These are phyloP conservation scores for Morelia viridis DNA, from an alignment of 2,797 vertebrate species.

Conservation along the genomic window DNA sequence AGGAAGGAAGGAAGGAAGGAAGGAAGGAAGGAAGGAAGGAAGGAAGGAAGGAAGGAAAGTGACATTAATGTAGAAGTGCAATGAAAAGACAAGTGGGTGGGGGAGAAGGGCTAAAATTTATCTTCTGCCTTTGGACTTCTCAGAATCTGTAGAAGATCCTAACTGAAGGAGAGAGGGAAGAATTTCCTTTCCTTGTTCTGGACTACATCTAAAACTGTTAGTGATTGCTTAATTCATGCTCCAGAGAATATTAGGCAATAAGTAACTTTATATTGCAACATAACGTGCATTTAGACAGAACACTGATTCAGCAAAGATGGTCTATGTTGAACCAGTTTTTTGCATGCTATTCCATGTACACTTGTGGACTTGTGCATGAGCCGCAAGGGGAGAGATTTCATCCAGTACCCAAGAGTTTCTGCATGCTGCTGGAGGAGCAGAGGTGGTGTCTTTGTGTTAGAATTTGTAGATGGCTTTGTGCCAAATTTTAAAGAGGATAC, in stretches of 20 bases:
- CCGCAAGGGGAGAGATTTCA: neutral
- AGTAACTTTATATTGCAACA: neutral
- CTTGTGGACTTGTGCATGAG: neutral
- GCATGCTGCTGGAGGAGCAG: slow-evolving; percentile 3
- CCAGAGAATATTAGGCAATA: neutral
- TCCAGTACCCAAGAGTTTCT: neutral
- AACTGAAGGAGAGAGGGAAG: neutral
- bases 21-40: no score
- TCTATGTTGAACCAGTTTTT: neutral
- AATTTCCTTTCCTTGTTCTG: neutral
- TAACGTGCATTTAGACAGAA: neutral
- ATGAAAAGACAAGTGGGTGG: no score
- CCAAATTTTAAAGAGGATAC: neutral
- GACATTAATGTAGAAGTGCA: no score
- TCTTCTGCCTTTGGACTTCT: no score
- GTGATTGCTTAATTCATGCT: neutral
- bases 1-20: no score
- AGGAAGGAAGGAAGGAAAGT: no score
- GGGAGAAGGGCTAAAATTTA: no score
- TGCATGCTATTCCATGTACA: slow-evolving; percentile 13
- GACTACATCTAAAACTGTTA: neutral
- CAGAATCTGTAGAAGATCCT: no score
- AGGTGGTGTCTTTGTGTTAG: neutral
- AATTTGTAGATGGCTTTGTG: neutral
- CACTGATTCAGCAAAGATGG: neutral